A percentile compares a stretch with the other conserved stretches of the same genome.
Evolutionary conservation across 1,140 invertebrate species (phyloP).

Genomic region (Hyphantria cunea): DNA sequence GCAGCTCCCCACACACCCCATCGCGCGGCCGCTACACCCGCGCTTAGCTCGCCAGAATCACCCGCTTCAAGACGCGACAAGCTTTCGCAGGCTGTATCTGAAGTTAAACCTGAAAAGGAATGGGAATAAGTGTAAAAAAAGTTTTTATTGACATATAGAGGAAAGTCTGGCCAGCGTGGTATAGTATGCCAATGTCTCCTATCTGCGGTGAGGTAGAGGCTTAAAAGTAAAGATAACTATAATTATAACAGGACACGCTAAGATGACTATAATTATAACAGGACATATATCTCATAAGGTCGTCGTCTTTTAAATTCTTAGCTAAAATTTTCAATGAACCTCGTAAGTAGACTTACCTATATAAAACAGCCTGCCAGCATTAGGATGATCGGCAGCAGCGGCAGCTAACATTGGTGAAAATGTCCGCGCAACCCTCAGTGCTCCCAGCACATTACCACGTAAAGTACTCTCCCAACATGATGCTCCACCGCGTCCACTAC

Average conservation of each 20-base stretch:
- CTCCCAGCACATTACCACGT: constrained; percentile 88
- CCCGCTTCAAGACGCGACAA: constrained; percentile 52
- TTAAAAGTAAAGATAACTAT: too few species aligned
- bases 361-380: constrained; percentile 83
- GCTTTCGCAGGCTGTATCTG: constrained; percentile 73
- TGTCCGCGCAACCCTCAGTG: constrained; percentile 87
- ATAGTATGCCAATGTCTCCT: too few species aligned
- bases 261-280: too few species aligned
- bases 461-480: constrained; percentile 90
- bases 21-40: constrained; percentile 86
- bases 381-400: constrained; percentile 69
- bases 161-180: too few species aligned
- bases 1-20: constrained; percentile 88
- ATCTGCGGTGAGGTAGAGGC: too few species aligned
- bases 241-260: too few species aligned
- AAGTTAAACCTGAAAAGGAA: constrained; percentile 55
- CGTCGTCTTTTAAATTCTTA: too few species aligned
- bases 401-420: constrained; percentile 86
- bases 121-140: background rate
- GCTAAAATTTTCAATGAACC: too few species aligned
- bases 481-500: constrained; percentile 87
- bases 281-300: too few species aligned
- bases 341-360: too few species aligned
- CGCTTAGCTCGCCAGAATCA: constrained; percentile 82
- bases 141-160: background rate